These are phyloP conservation scores for Heliconius cydno DNA, from an alignment of 2,888 invertebrate species.

Conservation along the genomic window DNA sequence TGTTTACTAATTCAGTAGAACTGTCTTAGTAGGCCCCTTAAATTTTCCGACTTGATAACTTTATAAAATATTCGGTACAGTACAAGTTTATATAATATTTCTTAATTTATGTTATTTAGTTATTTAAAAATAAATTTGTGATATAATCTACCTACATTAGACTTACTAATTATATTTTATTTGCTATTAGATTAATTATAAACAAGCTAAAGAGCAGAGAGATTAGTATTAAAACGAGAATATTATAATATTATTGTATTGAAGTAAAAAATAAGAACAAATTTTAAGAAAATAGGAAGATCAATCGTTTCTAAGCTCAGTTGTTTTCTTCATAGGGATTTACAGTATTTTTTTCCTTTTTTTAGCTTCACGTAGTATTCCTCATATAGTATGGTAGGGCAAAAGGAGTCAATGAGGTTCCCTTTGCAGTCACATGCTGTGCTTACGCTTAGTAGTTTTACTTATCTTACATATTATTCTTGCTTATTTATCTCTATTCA, in stretches of 20 bases:
- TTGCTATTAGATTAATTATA: not conserved
- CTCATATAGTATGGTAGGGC: too few relatives aligned
- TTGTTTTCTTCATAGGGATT: too few relatives aligned
- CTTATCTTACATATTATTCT: too few relatives aligned
- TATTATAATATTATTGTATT: too few relatives aligned
- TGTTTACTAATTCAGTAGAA: slow-evolving; percentile 10
- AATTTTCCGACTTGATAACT: slow-evolving; percentile 13
- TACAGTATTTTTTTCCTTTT: too few relatives aligned
- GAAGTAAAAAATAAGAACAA: too few relatives aligned
- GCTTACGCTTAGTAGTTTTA: not conserved
- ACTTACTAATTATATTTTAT: not conserved
- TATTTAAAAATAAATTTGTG: not conserved
- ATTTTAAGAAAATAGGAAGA: too few relatives aligned
- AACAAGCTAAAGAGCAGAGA: not conserved
- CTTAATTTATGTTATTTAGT: not conserved
- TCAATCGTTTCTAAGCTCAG: too few relatives aligned
- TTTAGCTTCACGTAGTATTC: too few relatives aligned
- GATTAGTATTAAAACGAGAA: not conserved
- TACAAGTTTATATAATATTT: not conserved
- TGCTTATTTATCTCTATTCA: too few relatives aligned
- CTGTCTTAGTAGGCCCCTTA: slow-evolving; percentile 7
- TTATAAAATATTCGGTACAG: not conserved
- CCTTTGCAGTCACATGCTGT: not conserved
- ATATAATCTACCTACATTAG: not conserved
- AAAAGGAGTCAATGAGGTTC: too few relatives aligned